Conservation (phyloP, 2,797 vertebrate species). For the Mycteria americana region DNA sequence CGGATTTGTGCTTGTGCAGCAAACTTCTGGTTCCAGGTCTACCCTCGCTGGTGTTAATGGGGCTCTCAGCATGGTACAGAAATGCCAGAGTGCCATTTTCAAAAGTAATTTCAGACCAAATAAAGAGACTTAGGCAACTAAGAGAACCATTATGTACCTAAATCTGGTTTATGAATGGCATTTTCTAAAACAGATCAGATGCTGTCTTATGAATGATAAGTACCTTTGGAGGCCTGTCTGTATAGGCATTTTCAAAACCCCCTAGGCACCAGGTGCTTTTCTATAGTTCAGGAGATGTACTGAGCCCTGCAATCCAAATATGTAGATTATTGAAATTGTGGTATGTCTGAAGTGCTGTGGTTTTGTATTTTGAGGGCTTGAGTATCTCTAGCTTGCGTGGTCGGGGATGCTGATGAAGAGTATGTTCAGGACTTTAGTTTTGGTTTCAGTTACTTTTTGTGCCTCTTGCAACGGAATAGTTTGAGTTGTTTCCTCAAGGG, state of each 20-base stretch:
- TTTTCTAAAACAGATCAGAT: background rate
- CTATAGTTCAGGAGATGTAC: background rate
- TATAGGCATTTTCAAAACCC: background rate
- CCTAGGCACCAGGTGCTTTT: background rate
- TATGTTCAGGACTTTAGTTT: background rate
- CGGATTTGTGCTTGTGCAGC: background rate
- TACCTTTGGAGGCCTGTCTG: background rate
- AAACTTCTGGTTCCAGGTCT: background rate
- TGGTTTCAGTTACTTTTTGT: background rate
- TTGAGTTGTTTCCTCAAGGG: background rate
- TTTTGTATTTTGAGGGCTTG: background rate
- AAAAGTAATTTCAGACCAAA: background rate
- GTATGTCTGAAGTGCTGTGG: background rate
- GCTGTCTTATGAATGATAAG: background rate
- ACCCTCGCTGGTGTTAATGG: background rate
- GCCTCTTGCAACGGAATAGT: background rate
- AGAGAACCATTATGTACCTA: background rate
- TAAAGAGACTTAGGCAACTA: background rate
- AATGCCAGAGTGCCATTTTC: background rate
- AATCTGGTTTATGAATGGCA: background rate
- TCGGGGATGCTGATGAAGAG: background rate
- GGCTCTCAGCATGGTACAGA: background rate
- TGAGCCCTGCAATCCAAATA: background rate
- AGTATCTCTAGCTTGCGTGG: background rate
- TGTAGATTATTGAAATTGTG: background rate